Percentiles rank a stretch among this genome's conserved stretches.
Evolutionary conservation across 2,888 invertebrate genomes (phyloP).

Genomic region (Drosophila imparisetae): DNA sequence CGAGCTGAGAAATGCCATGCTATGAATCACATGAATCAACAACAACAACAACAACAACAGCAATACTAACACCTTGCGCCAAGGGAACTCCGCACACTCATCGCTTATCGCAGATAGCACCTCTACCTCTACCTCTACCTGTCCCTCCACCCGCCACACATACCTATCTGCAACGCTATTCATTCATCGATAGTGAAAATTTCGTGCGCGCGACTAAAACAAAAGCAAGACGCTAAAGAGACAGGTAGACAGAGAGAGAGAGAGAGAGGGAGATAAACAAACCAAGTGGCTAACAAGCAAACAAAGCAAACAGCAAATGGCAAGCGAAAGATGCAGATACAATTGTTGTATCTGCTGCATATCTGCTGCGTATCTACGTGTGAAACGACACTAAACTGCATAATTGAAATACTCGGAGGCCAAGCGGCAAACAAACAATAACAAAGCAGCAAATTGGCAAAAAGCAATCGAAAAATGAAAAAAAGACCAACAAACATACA

Average conservation of each 20-base stretch:
- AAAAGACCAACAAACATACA: conserved; percentile 4
- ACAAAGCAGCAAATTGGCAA: conserved; percentile 35
- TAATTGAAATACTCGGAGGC: conserved; percentile 59
- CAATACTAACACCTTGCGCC: conserved; percentile 31
- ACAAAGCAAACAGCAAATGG: conserved; percentile 32
- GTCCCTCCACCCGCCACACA: background rate
- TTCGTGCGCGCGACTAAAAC: conserved; percentile 67
- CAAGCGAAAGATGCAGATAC: conserved; percentile 41
- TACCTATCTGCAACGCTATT: conserved; percentile 26
- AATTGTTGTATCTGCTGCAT: conserved; percentile 35
- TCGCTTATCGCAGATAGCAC: conserved; percentile 58
- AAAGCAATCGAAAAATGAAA: conserved; percentile 42
- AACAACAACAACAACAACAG: conserved; percentile 12
- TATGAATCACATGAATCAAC: conserved; percentile 62
- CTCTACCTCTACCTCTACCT: background rate
- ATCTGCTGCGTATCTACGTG: conserved; percentile 59
- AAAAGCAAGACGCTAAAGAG: conserved; percentile 34
- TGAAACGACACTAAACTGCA: conserved; percentile 73
- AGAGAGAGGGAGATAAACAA: conserved; percentile 34
- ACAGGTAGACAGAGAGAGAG: conserved; percentile 12
- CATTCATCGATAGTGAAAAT: conserved; percentile 67
- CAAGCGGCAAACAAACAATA: conserved; percentile 25
- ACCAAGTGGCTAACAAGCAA: conserved; percentile 43
- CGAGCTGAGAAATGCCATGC: conserved; percentile 35
- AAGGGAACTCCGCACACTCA: conserved; percentile 76